Percentiles rank a stretch among this genome's conserved stretches.
These are phyloP conservation scores for Lepus townsendii DNA, from an alignment of 2,797 vertebrate species.

Conservation along the genomic window DNA sequence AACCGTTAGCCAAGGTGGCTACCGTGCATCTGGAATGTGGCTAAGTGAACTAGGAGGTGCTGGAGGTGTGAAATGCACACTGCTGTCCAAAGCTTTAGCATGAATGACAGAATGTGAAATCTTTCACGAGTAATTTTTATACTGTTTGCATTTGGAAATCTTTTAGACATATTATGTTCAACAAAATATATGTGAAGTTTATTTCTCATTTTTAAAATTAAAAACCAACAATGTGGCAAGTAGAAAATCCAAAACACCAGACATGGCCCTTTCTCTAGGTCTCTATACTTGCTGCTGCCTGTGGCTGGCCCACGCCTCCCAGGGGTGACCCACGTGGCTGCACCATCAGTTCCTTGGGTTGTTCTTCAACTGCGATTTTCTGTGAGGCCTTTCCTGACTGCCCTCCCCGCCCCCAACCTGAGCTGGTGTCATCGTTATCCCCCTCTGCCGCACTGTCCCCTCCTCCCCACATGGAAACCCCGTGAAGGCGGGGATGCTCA, in stretches of 20 bases:
- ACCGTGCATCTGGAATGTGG: neutral
- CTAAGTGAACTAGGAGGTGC: neutral
- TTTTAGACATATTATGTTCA: neutral
- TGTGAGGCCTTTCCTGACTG: too few species aligned
- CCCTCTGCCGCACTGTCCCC: neutral
- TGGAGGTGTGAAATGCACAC: neutral
- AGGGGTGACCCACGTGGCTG: neutral
- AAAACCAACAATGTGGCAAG: neutral
- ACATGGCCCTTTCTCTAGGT: neutral
- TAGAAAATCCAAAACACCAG: neutral
- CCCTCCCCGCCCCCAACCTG: too few species aligned
- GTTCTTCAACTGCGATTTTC: neutral
- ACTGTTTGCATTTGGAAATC: neutral
- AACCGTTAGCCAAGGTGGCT: too few species aligned
- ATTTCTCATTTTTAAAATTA: too few species aligned
- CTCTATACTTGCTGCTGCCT: neutral
- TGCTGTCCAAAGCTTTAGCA: neutral
- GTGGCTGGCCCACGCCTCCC: neutral
- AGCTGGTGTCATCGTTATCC: neutral
- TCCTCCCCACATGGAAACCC: neutral
- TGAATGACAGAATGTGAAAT: neutral
- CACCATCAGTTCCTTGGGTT: neutral
- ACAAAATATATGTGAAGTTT: neutral
- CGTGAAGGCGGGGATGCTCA: neutral
- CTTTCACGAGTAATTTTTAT: neutral